phyloP scores from a whole-genome alignment of 2,888 invertebrate species.

The Tuta absoluta region DNA sequence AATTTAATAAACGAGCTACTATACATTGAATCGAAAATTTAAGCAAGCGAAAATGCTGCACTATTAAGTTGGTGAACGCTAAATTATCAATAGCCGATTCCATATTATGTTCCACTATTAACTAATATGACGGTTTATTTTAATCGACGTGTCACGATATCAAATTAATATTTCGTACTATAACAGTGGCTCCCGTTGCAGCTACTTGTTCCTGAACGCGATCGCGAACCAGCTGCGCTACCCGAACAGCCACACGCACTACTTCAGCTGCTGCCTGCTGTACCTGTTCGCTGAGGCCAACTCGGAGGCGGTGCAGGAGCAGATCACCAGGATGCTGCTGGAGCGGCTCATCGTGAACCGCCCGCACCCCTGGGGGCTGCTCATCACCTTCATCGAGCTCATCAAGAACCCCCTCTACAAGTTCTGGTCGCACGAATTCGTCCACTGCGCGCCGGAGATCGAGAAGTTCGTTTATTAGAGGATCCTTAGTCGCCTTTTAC shows the following conservation, averaged over 20 bases:
- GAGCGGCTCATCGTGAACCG: constrained; percentile 98
- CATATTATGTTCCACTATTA: too few relatives aligned
- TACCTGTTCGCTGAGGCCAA: constrained; percentile 99
- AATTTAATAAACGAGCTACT: too few relatives aligned
- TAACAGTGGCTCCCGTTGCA: constrained; percentile 57
- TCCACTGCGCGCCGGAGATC: constrained; percentile 99
- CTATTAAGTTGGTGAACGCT: too few relatives aligned
- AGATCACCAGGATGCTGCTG: constrained; percentile 96
- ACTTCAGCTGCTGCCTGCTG: constrained; percentile 98
- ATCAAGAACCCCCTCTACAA: constrained; percentile 99
- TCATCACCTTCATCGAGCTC: constrained; percentile 99
- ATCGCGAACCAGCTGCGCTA: constrained; percentile 99
- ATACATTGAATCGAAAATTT: too few relatives aligned
- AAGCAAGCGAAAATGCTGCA: too few relatives aligned
- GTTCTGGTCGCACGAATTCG: constrained; percentile 99
- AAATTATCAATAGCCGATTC: too few relatives aligned
- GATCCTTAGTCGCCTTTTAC: too few relatives aligned
- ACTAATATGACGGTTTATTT: too few relatives aligned
- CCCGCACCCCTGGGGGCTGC: constrained; percentile 99
- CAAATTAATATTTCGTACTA: too few relatives aligned
- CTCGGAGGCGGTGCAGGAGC: constrained; percentile 98
- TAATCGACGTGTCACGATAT: too few relatives aligned
- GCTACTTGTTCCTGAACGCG: constrained; percentile 98
- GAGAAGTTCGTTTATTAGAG: constrained; percentile 89
- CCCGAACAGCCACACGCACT: constrained; percentile 99